These are phyloP conservation scores for Pteronura brasiliensis DNA, from an alignment of 2,113 vertebrate genomes.

Conservation along the genomic window DNA sequence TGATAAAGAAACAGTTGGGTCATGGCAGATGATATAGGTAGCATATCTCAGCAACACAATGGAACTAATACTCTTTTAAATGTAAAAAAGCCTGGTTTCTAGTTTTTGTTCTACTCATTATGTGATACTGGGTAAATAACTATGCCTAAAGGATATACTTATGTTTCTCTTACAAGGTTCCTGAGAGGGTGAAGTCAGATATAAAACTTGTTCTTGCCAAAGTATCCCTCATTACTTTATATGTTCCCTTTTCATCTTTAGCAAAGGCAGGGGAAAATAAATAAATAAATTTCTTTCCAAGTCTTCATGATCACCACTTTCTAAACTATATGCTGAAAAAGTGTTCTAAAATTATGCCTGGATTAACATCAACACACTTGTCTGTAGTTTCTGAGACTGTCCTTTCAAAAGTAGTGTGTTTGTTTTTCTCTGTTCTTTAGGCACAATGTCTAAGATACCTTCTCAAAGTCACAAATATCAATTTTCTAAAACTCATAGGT, in stretches of 20 bases:
- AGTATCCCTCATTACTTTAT: background rate
- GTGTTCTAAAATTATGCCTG: background rate
- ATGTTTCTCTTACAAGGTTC: background rate
- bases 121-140: background rate
- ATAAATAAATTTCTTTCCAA: background rate
- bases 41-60: background rate
- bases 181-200: background rate
- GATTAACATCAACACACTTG: background rate
- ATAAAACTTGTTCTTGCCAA: conserved; percentile 9
- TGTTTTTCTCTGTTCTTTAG: conserved; percentile 4
- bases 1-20: background rate
- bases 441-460: background rate
- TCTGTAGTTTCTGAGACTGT: background rate
- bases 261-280: conserved; percentile 17
- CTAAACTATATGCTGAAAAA: background rate
- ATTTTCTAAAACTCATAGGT: background rate
- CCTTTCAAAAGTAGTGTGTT: background rate
- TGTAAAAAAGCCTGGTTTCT: background rate
- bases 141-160: background rate
- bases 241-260: background rate
- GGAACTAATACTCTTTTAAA: background rate
- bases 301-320: background rate
- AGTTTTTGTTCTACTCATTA: background rate
- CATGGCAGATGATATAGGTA: background rate
- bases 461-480: conserved; percentile 19